Percentiles rank a stretch among this genome's conserved stretches.
These are phyloP conservation scores for Nomada ruficornis DNA, from an alignment of 2,888 invertebrate genomes.

Conservation along the genomic window DNA sequence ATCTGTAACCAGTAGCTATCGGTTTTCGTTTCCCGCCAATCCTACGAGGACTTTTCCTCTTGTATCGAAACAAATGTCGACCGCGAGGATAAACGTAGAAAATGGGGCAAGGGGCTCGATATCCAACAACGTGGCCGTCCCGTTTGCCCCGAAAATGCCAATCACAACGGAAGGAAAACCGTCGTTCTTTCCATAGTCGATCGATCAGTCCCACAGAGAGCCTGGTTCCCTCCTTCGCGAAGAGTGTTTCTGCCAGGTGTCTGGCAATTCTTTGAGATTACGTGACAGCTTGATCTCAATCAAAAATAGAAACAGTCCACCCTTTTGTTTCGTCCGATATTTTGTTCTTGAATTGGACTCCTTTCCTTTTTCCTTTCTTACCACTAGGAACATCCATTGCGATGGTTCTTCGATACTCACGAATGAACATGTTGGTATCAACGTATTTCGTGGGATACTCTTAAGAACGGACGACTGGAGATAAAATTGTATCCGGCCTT, in stretches of 20 bases:
- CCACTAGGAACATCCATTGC: background rate
- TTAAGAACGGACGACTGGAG: background rate
- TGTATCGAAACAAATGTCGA: constrained; percentile 38
- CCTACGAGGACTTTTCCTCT: constrained; percentile 32
- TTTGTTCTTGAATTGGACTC: background rate
- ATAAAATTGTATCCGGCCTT: background rate
- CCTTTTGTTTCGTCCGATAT: background rate
- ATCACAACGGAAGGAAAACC: constrained; percentile 46
- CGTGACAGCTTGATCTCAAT: constrained; percentile 41
- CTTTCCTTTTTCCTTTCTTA: background rate
- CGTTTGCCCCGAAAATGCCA: constrained; percentile 62
- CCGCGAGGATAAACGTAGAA: constrained; percentile 39
- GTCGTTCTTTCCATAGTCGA: constrained; percentile 37
- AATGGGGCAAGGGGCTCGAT: constrained; percentile 43
- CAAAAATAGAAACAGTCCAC: constrained; percentile 37
- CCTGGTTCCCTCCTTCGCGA: background rate
- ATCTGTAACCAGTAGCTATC: constrained; percentile 54
- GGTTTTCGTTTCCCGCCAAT: constrained; percentile 49
- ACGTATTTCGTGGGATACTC: background rate
- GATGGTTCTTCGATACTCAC: background rate
- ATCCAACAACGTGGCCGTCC: constrained; percentile 20
- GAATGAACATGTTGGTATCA: background rate
- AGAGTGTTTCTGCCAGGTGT: constrained; percentile 23
- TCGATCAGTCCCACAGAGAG: constrained; percentile 48
- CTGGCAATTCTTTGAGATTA: constrained; percentile 33